These are phyloP conservation scores for Tridacna crocea DNA, from an alignment of 2,888 invertebrate genomes.

Conservation along the genomic window DNA sequence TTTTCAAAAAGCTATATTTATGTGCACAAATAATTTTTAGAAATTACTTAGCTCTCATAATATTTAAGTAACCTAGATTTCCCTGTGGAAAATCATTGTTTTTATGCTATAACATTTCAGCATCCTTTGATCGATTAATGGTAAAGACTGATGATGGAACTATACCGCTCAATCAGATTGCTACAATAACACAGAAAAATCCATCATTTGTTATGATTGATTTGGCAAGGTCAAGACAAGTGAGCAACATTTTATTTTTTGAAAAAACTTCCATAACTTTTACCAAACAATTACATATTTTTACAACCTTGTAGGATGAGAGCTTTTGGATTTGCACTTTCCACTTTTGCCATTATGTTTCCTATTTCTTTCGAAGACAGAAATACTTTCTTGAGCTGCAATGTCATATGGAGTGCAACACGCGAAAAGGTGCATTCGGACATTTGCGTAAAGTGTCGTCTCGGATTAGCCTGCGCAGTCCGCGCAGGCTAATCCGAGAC, in stretches of 20 bases:
- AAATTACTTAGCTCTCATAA: background rate
- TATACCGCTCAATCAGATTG: conserved; percentile 94
- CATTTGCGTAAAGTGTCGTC: no score
- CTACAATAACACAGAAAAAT: conserved; percentile 93
- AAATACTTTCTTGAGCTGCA: no score
- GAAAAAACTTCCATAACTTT: background rate
- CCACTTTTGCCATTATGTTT: background rate
- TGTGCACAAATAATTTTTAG: background rate
- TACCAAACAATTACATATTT: background rate
- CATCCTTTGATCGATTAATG: conserved; percentile 91
- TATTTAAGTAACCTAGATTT: background rate
- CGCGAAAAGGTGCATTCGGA: no score
- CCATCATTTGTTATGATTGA: conserved; percentile 94
- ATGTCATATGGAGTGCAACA: no score
- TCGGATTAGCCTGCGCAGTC: no score
- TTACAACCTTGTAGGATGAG: background rate
- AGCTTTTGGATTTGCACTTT: background rate
- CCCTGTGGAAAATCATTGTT: background rate
- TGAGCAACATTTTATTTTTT: conserved; percentile 37
- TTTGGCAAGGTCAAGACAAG: conserved; percentile 92
- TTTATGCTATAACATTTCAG: conserved; percentile 80
- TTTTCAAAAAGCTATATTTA: no score
- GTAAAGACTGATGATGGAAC: conserved; percentile 89
- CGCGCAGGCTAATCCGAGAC: no score
- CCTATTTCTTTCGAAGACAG: no score